Base-by-base conservation (phyloP, 92 coral and sea anemone genomes). In the Heliopora coerulea region DNA sequence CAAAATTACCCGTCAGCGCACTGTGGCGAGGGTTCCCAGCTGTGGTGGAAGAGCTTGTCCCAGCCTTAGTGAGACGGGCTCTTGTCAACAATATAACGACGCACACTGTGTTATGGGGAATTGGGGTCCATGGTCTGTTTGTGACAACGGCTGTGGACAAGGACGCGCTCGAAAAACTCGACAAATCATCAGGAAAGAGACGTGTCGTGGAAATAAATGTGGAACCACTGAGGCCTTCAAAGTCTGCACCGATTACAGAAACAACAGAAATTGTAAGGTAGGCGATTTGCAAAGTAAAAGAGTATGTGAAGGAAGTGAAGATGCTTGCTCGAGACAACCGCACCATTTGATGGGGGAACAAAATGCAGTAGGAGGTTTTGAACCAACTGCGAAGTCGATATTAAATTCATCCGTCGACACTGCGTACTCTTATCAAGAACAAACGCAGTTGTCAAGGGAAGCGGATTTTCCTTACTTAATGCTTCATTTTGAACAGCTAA, bases 101-200 rank as follows among this genome's bases (percentile, higher is more conserved):
- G 60, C 40, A 12, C 85, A 93, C 44, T 93, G 98, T 50, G 89
- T 90, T 10, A 79, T 89, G 86, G 86, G 95, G 3, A 17, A 83
- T 1, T 93, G 98, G 98, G 62, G 87, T 24, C 23, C 98, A 19
- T 93, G 96, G 96, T 83, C 91, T 59, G 65, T 73, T 49, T 93
- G 98, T 68, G 89, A 83, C 78, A 88, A 83, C 54, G 91, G 95
- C 8, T 86, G 89, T 20, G 96, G 96, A 3, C 79, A 44, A 9
- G 98, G 98, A 24, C 49, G 60, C 25, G 65, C 83, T 7, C 80
- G 91, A n/a, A 89, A 84, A 81, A 83, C 80, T 29, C 83, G 98
- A 59, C 78, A 33, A 21, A 86, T 93, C 18, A 33, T 33, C 1
- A 54, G 42, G 28, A 74, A 79, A 70, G 79, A 83, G 65, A 85